A percentile compares a stretch with the other conserved stretches of the same genome.
Evolutionary conservation across 1,140 invertebrate species (phyloP).

Genomic region (Cyclargus thomasi): DNA sequence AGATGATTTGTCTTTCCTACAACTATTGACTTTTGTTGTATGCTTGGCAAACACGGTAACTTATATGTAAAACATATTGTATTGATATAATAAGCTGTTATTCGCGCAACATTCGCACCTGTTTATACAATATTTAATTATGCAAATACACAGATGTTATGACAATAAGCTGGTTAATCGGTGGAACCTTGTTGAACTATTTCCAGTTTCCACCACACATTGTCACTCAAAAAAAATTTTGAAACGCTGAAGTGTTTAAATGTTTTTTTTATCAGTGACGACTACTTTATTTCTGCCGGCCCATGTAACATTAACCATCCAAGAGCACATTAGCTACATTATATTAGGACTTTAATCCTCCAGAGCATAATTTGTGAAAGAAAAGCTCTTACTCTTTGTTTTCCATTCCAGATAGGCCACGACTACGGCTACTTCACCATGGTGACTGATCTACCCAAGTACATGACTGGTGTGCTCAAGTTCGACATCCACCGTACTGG

Average conservation of each 20-base stretch:
- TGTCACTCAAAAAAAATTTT: too few species aligned
- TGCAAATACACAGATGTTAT: conserved; percentile 23
- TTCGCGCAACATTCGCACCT: neutral
- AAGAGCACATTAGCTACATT: too few species aligned
- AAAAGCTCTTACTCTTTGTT: too few species aligned
- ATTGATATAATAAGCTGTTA: neutral
- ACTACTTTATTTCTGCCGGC: too few species aligned
- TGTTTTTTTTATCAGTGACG: too few species aligned
- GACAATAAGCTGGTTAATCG: neutral
- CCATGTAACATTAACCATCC: too few species aligned
- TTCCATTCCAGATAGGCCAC: conserved; percentile 78
- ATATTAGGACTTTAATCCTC: too few species aligned
- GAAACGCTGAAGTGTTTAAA: too few species aligned
- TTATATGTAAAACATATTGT: neutral
- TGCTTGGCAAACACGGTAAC: neutral
- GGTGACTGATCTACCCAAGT: conserved; percentile 89
- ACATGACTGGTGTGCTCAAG: conserved; percentile 87
- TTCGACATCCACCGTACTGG: conserved; percentile 84
- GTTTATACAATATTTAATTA: conserved; percentile 10
- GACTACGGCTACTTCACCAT: conserved; percentile 92
- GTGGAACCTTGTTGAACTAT: neutral
- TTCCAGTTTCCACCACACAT: too few species aligned
- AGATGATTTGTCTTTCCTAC: neutral
- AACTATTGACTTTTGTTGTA: neutral
- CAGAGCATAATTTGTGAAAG: too few species aligned